Evolutionary conservation across 1,140 invertebrate genomes (phyloP).

Genomic region (Drosophila gunungcola): DNA sequence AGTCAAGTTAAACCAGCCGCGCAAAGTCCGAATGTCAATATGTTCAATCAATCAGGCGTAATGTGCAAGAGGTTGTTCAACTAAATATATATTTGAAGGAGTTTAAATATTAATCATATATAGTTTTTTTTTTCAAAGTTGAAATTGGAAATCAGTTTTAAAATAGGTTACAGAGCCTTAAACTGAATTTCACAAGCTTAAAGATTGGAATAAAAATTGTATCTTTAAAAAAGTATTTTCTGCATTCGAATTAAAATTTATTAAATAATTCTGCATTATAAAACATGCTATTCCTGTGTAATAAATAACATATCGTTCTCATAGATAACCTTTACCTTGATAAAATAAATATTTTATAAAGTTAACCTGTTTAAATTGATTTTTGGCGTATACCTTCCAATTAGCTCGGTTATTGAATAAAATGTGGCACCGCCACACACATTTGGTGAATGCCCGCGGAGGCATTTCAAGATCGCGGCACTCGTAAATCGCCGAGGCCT

Average conservation of each 20-base stretch:
- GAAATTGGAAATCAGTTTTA: too few relatives aligned
- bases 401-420: slow-evolving; percentile 28
- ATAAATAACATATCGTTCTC: too few relatives aligned
- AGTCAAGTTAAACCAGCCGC: not conserved
- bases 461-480: slow-evolving; percentile 40
- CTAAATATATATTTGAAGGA: not conserved
- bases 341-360: too few relatives aligned
- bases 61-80: slow-evolving; percentile 7
- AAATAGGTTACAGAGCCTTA: too few relatives aligned
- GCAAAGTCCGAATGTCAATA: not conserved
- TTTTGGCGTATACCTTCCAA: slow-evolving; percentile 15
- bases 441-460: slow-evolving; percentile 28
- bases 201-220: too few relatives aligned
- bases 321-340: too few relatives aligned
- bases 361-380: not conserved
- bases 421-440: slow-evolving; percentile 35
- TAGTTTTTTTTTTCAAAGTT: too few relatives aligned
- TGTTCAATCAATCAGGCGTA: slow-evolving; percentile 2
- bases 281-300: too few relatives aligned
- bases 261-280: too few relatives aligned
- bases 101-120: not conserved
- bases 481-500: slow-evolving; percentile 56
- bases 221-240: too few relatives aligned
- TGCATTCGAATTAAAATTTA: too few relatives aligned
- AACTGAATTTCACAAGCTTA: too few relatives aligned